phyloP scores from a whole-genome alignment of 2,113 vertebrate species.

The Bubo blakistoni region DNA sequence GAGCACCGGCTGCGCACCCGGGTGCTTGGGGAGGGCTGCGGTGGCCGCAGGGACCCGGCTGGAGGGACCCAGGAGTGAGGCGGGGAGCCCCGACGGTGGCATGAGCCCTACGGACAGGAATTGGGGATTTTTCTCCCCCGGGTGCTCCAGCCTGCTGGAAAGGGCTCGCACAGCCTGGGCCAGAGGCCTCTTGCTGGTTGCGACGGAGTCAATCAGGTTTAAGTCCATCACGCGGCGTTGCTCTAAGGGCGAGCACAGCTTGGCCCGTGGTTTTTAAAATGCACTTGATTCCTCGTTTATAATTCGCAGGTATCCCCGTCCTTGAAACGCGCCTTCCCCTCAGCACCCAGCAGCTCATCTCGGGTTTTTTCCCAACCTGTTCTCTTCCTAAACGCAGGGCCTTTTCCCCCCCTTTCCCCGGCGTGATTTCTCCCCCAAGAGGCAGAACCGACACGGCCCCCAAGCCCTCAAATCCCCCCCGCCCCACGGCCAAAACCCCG shows the following conservation, averaged over 20 bases:
- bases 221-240: background rate
- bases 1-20: background rate
- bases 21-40: background rate
- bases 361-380: background rate
- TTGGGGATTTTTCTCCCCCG: background rate
- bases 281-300: background rate
- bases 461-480: too few species aligned
- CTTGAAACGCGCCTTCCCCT: background rate
- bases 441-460: background rate
- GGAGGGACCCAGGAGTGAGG: background rate
- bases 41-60: accelerated
- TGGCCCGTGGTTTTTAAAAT: background rate
- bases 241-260: background rate
- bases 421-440: background rate
- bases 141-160: background rate
- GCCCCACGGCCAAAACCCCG: background rate
- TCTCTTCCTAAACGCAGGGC: background rate
- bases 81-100: accelerated
- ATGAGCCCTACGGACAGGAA: background rate
- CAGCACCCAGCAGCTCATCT: background rate
- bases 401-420: background rate
- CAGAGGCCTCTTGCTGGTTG: background rate
- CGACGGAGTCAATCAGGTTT: background rate
- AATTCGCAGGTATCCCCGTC: background rate
- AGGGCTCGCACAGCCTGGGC: background rate